These are phyloP conservation scores for Austrolebias charrua DNA, from an alignment of 2,797 vertebrate genomes.

Conservation along the genomic window DNA sequence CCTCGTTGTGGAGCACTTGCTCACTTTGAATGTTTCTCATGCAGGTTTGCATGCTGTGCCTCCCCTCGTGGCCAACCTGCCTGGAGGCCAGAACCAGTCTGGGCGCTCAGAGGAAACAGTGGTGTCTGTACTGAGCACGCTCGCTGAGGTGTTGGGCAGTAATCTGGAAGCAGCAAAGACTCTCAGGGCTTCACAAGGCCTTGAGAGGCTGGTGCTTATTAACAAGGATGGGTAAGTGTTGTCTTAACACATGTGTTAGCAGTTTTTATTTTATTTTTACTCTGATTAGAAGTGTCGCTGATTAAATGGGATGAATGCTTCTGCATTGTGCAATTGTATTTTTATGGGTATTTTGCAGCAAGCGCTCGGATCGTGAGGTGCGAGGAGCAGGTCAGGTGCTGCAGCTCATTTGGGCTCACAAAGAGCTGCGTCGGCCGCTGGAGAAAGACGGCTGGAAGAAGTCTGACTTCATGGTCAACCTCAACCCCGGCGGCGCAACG, in stretches of 20 bases:
- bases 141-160: slow-evolving; percentile 90
- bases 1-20: background rate
- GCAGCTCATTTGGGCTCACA: slow-evolving; percentile 95
- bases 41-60: slow-evolving; percentile 92
- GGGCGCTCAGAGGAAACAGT: slow-evolving; percentile 91
- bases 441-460: slow-evolving; percentile 99
- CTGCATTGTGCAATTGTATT: background rate
- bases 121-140: slow-evolving; percentile 91
- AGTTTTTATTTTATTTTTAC: background rate
- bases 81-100: slow-evolving; percentile 86
- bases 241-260: background rate
- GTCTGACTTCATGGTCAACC: slow-evolving; percentile 90
- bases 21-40: background rate
- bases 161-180: slow-evolving; percentile 93
- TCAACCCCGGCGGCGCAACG: slow-evolving; percentile 74
- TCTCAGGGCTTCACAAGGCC: slow-evolving; percentile 89
- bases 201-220: slow-evolving; percentile 95
- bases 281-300: background rate
- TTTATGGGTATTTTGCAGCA: slow-evolving; percentile 71
- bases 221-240: slow-evolving; percentile 89
- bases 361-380: slow-evolving; percentile 92
- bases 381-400: slow-evolving; percentile 90
- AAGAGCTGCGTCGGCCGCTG: slow-evolving; percentile 90
- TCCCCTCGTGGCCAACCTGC: slow-evolving; percentile 88
- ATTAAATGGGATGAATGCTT: background rate